Conservation (phyloP, 1,140 invertebrate species). For the Pogonomyrmex californicus region DNA sequence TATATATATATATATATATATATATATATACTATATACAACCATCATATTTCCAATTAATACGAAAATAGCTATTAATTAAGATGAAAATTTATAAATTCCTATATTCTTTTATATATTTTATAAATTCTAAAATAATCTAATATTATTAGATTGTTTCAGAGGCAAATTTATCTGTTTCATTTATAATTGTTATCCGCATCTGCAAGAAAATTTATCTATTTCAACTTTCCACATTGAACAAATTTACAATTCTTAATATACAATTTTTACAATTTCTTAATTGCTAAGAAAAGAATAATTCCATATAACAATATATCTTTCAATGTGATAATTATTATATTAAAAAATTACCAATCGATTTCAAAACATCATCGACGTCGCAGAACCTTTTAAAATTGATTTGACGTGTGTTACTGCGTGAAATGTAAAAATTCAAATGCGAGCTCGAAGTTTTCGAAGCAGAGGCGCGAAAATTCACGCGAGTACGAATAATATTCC, state of each 20-base stretch:
- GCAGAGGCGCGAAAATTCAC: background rate
- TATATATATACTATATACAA: too few relatives aligned
- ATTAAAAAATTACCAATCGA: background rate
- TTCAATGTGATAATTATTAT: background rate
- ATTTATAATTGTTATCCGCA: background rate
- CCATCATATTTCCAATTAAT: background rate
- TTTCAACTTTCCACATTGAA: background rate
- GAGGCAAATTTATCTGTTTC: background rate
- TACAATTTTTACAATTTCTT: background rate
- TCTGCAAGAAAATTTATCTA: background rate
- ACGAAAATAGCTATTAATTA: background rate
- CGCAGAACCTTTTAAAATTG: background rate
- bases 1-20: background rate
- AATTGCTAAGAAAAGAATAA: background rate
- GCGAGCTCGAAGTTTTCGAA: background rate
- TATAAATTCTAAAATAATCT: slow-evolving; percentile 4
- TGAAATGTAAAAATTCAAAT: background rate
- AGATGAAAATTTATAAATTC: too few relatives aligned
- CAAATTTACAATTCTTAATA: background rate
- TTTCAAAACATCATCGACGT: background rate
- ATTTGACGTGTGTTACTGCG: too few relatives aligned
- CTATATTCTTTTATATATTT: too few relatives aligned
- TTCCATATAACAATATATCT: background rate
- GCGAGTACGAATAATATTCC: slow-evolving; percentile 52
- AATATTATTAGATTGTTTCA: background rate